These are phyloP conservation scores for Plagiodera versicolora DNA, from an alignment of 2,888 invertebrate species.

Conservation along the genomic window DNA sequence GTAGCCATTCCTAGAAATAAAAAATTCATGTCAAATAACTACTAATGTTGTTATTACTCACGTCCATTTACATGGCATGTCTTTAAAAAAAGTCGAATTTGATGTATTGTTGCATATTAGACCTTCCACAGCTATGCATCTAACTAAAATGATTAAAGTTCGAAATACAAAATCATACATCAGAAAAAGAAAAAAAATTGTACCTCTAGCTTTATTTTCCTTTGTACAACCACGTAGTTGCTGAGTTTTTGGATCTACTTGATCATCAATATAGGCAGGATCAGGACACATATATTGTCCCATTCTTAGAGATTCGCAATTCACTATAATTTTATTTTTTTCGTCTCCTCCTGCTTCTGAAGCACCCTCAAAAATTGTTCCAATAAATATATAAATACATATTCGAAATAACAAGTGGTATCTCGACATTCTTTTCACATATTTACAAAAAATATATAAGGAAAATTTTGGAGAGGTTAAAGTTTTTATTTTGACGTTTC, in stretches of 20 bases:
- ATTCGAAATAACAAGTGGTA: background rate
- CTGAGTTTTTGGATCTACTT: slow-evolving; percentile 88
- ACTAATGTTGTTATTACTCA: slow-evolving; percentile 59
- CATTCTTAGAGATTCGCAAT: slow-evolving; percentile 73
- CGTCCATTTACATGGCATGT: slow-evolving; percentile 94
- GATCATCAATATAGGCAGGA: slow-evolving; percentile 62
- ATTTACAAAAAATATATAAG: background rate
- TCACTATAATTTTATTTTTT: slow-evolving; percentile 46
- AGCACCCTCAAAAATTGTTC: background rate
- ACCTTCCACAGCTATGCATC: slow-evolving; percentile 80
- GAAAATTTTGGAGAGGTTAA: background rate
- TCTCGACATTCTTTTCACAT: background rate
- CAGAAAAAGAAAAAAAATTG: too few relatives aligned
- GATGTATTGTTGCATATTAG: slow-evolving; percentile 80
- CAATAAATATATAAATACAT: background rate
- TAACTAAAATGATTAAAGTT: too few relatives aligned
- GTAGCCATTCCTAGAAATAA: slow-evolving; percentile 81
- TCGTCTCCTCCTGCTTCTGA: background rate
- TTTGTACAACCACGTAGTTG: slow-evolving; percentile 79
- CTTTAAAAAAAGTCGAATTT: slow-evolving; percentile 77
- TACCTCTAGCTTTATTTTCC: slow-evolving; percentile 81
- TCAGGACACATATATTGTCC: slow-evolving; percentile 85
- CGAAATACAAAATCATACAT: too few relatives aligned
- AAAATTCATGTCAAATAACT: background rate
- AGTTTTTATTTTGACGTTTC: too few relatives aligned